Conservation (phyloP, 2,888 invertebrate genomes). For the Morpho helenor region DNA sequence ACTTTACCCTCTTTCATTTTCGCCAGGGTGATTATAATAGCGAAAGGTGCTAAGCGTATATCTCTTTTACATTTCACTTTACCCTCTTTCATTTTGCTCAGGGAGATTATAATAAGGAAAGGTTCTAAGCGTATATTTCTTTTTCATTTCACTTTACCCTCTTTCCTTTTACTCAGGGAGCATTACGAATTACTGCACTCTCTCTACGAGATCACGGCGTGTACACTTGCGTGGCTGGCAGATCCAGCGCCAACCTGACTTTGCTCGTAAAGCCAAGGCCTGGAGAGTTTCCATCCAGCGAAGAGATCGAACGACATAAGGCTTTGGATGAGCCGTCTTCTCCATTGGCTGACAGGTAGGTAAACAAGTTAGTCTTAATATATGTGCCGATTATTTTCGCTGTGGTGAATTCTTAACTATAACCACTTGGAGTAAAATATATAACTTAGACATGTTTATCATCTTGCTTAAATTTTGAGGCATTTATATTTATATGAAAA, state of each 20-base stretch:
- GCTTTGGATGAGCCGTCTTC: conserved; percentile 68
- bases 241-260: conserved; percentile 88
- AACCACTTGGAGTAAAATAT: no score
- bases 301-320: conserved; percentile 83
- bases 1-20: no score
- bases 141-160: no score
- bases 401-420: no score
- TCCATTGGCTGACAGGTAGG: conserved; percentile 73
- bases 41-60: neutral
- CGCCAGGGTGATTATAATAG: no score
- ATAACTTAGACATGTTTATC: neutral
- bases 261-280: conserved; percentile 89
- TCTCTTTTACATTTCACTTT: neutral
- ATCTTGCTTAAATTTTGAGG: neutral
- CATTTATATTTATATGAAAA: neutral
- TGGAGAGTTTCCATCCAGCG: conserved; percentile 88
- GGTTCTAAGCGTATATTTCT: no score
- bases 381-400: no score
- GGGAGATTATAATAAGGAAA: conserved; percentile 71
- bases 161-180: conserved; percentile 74
- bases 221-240: conserved; percentile 92
- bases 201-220: conserved; percentile 89
- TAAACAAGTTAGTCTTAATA: conserved; percentile 30
- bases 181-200: conserved; percentile 90
- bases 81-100: conserved; percentile 25